Evolutionary conservation across 2,797 vertebrate genomes (phyloP).

Genomic region (Halcyon badia): DNA sequence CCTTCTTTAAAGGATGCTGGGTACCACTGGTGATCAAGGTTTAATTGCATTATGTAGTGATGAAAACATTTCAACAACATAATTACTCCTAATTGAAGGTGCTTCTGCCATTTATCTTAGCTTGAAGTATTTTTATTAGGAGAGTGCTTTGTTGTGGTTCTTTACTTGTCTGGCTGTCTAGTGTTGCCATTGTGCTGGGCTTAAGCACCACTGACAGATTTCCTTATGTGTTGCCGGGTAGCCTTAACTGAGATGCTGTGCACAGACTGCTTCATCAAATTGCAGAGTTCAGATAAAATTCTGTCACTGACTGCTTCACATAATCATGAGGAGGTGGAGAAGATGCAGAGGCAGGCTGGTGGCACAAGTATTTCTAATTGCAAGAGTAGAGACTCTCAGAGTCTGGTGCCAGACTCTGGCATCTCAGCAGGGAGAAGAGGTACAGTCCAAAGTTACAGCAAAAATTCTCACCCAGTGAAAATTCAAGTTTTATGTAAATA

Average conservation of each 20-base stretch:
- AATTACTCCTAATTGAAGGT: background rate
- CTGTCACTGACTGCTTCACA: background rate
- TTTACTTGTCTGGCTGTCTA: background rate
- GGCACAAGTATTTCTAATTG: background rate
- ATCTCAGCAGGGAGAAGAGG: background rate
- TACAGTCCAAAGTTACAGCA: background rate
- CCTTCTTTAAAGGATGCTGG: background rate
- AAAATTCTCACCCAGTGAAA: background rate
- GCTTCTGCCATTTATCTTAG: background rate
- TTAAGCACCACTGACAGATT: background rate
- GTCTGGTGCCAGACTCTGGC: background rate
- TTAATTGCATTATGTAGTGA: background rate
- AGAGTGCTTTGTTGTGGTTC: background rate
- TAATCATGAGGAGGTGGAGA: background rate
- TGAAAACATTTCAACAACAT: slow-evolving; percentile 18
- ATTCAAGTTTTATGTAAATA: background rate
- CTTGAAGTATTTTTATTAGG: background rate
- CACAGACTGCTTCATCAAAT: background rate
- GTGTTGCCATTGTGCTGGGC: background rate
- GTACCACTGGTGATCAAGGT: background rate
- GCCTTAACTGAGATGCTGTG: background rate
- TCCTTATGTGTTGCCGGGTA: background rate
- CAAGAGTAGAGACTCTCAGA: background rate
- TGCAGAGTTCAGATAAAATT: background rate
- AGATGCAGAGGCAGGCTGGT: background rate